Conservation (phyloP, 1,140 invertebrate species). For the Drosophila mayri region DNA sequence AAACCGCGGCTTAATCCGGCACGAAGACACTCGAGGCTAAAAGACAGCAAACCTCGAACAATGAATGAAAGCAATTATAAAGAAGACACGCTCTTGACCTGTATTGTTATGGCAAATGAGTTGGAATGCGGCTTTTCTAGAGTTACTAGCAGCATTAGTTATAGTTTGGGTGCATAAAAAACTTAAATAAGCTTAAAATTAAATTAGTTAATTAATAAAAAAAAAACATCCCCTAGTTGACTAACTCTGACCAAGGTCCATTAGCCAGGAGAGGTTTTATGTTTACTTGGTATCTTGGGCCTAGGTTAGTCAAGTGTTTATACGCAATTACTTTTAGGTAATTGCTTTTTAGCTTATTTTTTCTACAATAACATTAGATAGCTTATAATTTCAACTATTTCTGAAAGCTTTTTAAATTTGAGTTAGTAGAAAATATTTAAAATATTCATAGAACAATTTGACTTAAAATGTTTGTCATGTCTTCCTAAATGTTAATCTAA, state of each 20-base stretch:
- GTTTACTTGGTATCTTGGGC: conserved; percentile 23
- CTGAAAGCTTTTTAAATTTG: background rate
- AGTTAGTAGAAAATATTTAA: background rate
- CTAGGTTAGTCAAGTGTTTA: conserved; percentile 4
- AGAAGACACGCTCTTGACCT: conserved; percentile 22
- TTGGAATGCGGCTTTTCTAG: background rate
- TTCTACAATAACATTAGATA: too few relatives aligned
- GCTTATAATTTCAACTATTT: background rate
- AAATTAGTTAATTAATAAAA: background rate
- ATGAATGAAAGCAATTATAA: conserved; percentile 39
- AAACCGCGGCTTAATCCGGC: conserved; percentile 1
- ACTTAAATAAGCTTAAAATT: background rate
- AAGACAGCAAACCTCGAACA: conserved; percentile 8
- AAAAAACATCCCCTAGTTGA: background rate
- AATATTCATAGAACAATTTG: background rate
- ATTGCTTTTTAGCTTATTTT: background rate
- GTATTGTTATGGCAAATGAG: conserved; percentile 10
- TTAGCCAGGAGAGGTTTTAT: conserved; percentile 14
- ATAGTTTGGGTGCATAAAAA: background rate
- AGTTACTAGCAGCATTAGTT: conserved; percentile 37
- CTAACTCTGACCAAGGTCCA: background rate
- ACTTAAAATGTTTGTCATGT: background rate
- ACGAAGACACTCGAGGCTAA: conserved; percentile 2
- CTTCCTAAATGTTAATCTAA: background rate
- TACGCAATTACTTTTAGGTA: background rate